These are phyloP conservation scores for Lacanobia wlatinum DNA, from an alignment of 2,888 invertebrate species.

Conservation along the genomic window DNA sequence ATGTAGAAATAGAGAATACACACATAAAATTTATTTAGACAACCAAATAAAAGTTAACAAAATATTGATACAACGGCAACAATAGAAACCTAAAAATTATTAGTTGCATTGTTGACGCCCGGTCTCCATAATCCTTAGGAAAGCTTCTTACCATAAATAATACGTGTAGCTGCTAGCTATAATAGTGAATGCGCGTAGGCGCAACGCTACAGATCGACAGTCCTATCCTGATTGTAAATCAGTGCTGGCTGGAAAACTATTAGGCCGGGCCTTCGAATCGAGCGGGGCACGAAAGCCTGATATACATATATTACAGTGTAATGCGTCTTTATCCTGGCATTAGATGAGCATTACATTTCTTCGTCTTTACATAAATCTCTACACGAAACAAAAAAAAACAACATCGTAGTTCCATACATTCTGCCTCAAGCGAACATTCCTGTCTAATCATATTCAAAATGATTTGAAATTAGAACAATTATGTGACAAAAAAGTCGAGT, in stretches of 20 bases:
- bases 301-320: slow-evolving; percentile 60
- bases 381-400: slow-evolving; percentile 6
- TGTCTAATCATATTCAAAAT: slow-evolving; percentile 43
- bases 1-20: slow-evolving; percentile 61
- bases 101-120: slow-evolving; percentile 86
- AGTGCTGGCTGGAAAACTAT: slow-evolving; percentile 80
- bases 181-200: slow-evolving; percentile 87
- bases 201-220: slow-evolving; percentile 86
- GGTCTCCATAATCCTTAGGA: slow-evolving; percentile 88
- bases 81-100: slow-evolving; percentile 76
- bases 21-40: slow-evolving; percentile 65
- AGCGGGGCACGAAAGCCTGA: slow-evolving; percentile 63
- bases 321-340: slow-evolving; percentile 58
- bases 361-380: slow-evolving; percentile 32
- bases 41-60: slow-evolving; percentile 71
- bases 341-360: slow-evolving; percentile 54
- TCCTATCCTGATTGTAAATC: slow-evolving; percentile 89
- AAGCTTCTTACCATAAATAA: slow-evolving; percentile 91
- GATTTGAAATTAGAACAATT: slow-evolving; percentile 61
- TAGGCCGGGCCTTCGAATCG: slow-evolving; percentile 70
- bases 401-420: neutral
- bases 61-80: slow-evolving; percentile 71
- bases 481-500: slow-evolving; percentile 51
- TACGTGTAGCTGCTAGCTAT: slow-evolving; percentile 88
- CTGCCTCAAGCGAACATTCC: slow-evolving; percentile 32